Percentiles rank a stretch among this genome's conserved stretches.
Conservation (phyloP, 92 coral and sea anemone species). For the Zoanthus sociatus region DNA sequence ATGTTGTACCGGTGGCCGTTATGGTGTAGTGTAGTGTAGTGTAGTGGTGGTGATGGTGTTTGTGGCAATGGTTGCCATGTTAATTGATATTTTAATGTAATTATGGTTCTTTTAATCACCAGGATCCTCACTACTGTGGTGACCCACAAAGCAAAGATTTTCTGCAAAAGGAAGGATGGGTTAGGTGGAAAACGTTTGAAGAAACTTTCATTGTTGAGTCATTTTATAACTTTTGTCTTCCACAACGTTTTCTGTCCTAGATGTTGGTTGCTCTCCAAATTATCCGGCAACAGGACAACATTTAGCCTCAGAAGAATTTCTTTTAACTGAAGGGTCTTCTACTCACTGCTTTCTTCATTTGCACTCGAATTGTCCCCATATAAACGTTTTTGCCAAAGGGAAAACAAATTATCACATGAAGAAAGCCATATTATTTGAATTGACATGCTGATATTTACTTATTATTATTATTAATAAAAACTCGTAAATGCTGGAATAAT, state of each 20-base stretch:
- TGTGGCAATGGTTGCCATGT: neutral
- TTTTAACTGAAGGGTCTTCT: too few relatives aligned
- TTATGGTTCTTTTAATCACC: neutral
- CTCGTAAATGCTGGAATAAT: too few relatives aligned
- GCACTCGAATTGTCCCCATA: too few relatives aligned
- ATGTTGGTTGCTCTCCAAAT: neutral
- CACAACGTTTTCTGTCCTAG: slow-evolving; percentile 52
- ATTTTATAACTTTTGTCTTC: slow-evolving; percentile 96
- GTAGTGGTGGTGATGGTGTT: neutral
- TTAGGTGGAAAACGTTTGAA: slow-evolving; percentile 77
- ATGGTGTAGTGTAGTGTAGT: neutral
- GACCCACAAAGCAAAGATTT: slow-evolving; percentile 31
- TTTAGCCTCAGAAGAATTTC: too few relatives aligned
- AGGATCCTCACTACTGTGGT: slow-evolving; percentile 97
- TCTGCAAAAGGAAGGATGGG: slow-evolving; percentile 86
- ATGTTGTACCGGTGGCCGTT: neutral
- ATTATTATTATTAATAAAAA: too few relatives aligned
- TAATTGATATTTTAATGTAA: neutral
- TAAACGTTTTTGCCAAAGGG: too few relatives aligned
- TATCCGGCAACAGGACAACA: too few relatives aligned
- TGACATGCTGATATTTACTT: too few relatives aligned
- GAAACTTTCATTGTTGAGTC: slow-evolving; percentile 79
- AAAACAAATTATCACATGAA: too few relatives aligned
- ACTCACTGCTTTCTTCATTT: too few relatives aligned
- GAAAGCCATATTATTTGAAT: too few relatives aligned